phyloP scores from a whole-genome alignment of 2,888 invertebrate genomes.

The Druceiella hillmani region DNA sequence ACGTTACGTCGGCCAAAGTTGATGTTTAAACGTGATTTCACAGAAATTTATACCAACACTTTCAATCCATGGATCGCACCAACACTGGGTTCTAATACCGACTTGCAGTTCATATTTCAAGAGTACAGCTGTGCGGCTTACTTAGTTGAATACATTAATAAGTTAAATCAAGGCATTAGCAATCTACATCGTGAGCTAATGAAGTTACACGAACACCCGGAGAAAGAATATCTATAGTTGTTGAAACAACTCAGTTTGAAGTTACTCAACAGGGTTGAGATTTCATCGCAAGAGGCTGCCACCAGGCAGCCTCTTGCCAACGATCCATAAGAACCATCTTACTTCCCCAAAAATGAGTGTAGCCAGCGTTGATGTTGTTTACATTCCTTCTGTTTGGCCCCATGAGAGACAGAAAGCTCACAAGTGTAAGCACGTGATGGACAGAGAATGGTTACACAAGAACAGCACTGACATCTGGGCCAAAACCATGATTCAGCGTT shows the following conservation, averaged over 20 bases:
- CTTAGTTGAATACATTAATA: conserved; percentile 32
- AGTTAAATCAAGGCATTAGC: conserved; percentile 30
- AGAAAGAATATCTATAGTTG: conserved; percentile 22
- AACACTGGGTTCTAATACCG: conserved; percentile 22
- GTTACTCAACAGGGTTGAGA: conserved; percentile 32
- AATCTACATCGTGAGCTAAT: conserved; percentile 29
- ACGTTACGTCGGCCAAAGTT: conserved; percentile 20
- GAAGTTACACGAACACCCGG: conserved; percentile 26
- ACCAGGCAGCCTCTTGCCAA: too few relatives aligned
- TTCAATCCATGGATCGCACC: conserved; percentile 25
- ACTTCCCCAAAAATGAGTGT: not conserved
- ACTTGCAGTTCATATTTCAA: conserved; percentile 27
- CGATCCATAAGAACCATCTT: too few relatives aligned
- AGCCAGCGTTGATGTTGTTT: conserved; percentile 8
- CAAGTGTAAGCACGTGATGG: conserved; percentile 24
- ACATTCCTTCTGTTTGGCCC: conserved; percentile 22
- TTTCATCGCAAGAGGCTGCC: conserved; percentile 33
- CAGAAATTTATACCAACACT: conserved; percentile 24
- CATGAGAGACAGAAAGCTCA: conserved; percentile 26
- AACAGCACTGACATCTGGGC: conserved; percentile 29
- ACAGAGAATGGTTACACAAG: conserved; percentile 21
- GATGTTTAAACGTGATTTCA: conserved; percentile 19
- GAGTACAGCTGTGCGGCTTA: conserved; percentile 29
- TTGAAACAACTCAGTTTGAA: conserved; percentile 25
- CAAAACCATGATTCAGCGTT: conserved; percentile 27